Evolutionary conservation across 2,797 vertebrate genomes (phyloP).

Genomic region (Sebastes trivittatus): DNA sequence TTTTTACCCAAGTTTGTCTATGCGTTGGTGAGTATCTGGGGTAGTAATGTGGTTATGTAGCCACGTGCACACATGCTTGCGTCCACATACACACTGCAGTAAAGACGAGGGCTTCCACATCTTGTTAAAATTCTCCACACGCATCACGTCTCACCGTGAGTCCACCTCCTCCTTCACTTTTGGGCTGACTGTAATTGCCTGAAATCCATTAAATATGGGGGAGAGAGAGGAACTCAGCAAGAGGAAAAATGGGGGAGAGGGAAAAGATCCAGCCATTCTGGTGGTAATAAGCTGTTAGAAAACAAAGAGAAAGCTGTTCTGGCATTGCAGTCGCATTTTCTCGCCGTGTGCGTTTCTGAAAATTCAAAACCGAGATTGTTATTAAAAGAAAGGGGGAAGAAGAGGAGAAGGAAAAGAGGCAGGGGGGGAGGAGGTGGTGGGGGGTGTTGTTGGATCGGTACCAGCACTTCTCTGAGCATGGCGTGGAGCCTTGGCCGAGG

Average conservation of each 20-base stretch:
- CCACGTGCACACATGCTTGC: constrained; percentile 15
- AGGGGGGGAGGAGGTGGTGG: neutral
- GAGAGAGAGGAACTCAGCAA: constrained; percentile 38
- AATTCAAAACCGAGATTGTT: constrained; percentile 72
- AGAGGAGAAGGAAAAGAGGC: neutral
- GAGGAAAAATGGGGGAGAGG: constrained; percentile 47
- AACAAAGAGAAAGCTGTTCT: constrained; percentile 75
- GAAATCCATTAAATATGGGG: constrained; percentile 78
- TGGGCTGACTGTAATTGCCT: constrained; percentile 74
- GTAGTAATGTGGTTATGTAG: constrained; percentile 42
- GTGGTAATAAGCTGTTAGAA: constrained; percentile 75
- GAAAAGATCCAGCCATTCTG: constrained; percentile 62
- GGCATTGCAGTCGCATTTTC: constrained; percentile 60
- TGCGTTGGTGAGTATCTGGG: constrained; percentile 9
- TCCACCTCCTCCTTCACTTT: constrained; percentile 63
- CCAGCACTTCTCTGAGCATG: constrained; percentile 69
- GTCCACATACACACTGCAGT: constrained; percentile 19
- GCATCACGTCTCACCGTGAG: constrained; percentile 49
- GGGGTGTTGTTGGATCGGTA: constrained; percentile 64
- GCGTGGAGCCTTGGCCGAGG: constrained; percentile 70
- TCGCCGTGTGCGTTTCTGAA: constrained; percentile 62
- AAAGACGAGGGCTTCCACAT: constrained; percentile 73
- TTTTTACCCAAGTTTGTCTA: constrained; percentile 28
- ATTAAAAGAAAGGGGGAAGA: constrained; percentile 41
- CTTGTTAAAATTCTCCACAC: constrained; percentile 79